These are phyloP conservation scores for Xanthorhoe designata DNA, from an alignment of 2,888 invertebrate genomes.

Conservation along the genomic window DNA sequence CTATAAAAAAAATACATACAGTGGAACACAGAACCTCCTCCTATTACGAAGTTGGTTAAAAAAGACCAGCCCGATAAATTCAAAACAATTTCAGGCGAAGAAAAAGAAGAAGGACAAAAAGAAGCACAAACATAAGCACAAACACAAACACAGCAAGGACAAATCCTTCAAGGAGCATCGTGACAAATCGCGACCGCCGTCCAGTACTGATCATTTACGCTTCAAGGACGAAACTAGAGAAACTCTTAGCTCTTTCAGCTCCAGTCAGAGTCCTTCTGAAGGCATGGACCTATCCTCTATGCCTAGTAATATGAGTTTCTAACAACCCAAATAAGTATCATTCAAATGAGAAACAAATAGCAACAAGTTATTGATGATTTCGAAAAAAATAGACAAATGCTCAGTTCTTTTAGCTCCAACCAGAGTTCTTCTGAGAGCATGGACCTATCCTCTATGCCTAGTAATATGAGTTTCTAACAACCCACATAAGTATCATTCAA, in stretches of 20 bases:
- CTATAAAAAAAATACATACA: too few species aligned
- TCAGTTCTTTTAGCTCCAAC: neutral
- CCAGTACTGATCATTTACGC: constrained; percentile 82
- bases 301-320: constrained; percentile 67
- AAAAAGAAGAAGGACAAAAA: constrained; percentile 93
- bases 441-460: neutral
- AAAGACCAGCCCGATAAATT: neutral
- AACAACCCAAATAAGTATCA: constrained; percentile 11
- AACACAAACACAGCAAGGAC: constrained; percentile 91
- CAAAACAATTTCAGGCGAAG: constrained; percentile 76
- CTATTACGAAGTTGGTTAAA: too few species aligned
- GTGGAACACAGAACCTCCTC: too few species aligned
- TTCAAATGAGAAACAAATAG: too few species aligned
- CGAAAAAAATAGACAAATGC: neutral
- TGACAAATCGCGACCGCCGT: constrained; percentile 70
- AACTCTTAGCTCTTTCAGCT: constrained; percentile 91
- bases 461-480: too few species aligned
- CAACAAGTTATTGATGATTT: too few species aligned
- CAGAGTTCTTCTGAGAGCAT: neutral
- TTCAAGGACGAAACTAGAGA: constrained; percentile 91
- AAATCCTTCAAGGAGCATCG: constrained; percentile 76
- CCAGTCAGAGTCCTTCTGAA: constrained; percentile 89
- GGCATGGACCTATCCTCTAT: constrained; percentile 67
- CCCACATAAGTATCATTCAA: neutral
- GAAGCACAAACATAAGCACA: constrained; percentile 96